Base-by-base conservation (phyloP, 2,113 vertebrate genomes). In the Oryzias woworae region DNA sequence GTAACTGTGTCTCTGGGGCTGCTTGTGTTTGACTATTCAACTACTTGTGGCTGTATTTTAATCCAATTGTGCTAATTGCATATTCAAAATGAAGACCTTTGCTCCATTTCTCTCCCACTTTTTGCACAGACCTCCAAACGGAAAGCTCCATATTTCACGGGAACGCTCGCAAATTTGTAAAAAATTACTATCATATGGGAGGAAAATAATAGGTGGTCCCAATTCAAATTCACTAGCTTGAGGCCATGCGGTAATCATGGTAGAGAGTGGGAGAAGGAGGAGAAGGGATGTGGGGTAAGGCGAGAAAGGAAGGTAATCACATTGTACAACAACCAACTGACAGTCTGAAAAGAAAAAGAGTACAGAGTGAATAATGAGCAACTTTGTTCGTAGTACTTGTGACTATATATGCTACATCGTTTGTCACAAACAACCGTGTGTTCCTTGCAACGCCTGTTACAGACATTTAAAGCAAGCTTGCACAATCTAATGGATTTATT, bases 151-250 rank as follows among this genome's bases (percentile, higher is more conserved):
- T 86, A 89, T 90, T 90, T 90, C 88, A 88, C 83, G 75, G 88
- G 81, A 86, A 84, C 75, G 59, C 77, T 82, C 79, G 78, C 82
- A 87, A 87, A 86, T 91, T 89, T 88, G 87, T 91, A 90, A 90
- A 91, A 91, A 89, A 92, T 92, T 91, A 90, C 87, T 91, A 85
- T 92, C 90, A 90, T 83, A 90, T 92, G 88, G 82, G 78, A 80
- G 75, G 75, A 64, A 85, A 87, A 90, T 87, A 89, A 90, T 87
- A 88, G 86, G 87, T 58, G 73, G 76, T 83, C 85, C 78, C 82
- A 82, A 87, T 89, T 88, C 79, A 89, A 89, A 92, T 90, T 87
- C 86, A 85, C 71, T 87, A 63, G 82, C 91, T 90, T 22, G 63
- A 82, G 92, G 91, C 89, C 22, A 60, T 89, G 86, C 77, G 81